phyloP scores from a whole-genome alignment of 2,797 vertebrate species.

The Spinus pinus region DNA sequence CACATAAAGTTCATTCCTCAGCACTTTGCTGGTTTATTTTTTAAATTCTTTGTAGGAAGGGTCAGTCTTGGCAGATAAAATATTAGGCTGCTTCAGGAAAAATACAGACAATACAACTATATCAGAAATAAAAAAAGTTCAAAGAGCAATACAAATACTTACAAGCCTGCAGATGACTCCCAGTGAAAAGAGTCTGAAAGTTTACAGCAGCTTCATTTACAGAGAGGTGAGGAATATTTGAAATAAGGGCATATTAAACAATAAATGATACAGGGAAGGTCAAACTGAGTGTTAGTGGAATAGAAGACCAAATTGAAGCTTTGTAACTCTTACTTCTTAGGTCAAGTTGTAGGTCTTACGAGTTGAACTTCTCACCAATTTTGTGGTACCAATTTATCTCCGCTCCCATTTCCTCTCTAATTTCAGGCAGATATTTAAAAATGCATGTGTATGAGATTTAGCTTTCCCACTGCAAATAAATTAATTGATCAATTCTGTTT shows the following conservation, averaged over 20 bases:
- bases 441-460: neutral
- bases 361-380: neutral
- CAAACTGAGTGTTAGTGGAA: neutral
- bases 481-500: neutral
- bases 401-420: neutral
- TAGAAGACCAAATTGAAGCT: neutral
- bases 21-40: neutral
- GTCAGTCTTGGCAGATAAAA: neutral
- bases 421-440: neutral
- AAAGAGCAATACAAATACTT: neutral
- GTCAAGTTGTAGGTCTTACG: neutral
- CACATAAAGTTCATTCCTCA: neutral
- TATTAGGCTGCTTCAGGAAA: neutral
- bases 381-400: neutral
- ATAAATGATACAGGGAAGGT: neutral
- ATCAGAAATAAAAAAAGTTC: neutral
- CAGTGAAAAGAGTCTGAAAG: neutral
- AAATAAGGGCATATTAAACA: neutral
- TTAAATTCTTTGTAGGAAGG: neutral
- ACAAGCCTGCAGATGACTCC: neutral
- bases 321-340: neutral
- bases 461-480: neutral
- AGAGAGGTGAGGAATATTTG: neutral
- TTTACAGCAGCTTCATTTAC: neutral
- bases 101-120: neutral